Evolutionary conservation across 2,888 invertebrate species (phyloP).

Genomic region (Yponomeuta malinellus): DNA sequence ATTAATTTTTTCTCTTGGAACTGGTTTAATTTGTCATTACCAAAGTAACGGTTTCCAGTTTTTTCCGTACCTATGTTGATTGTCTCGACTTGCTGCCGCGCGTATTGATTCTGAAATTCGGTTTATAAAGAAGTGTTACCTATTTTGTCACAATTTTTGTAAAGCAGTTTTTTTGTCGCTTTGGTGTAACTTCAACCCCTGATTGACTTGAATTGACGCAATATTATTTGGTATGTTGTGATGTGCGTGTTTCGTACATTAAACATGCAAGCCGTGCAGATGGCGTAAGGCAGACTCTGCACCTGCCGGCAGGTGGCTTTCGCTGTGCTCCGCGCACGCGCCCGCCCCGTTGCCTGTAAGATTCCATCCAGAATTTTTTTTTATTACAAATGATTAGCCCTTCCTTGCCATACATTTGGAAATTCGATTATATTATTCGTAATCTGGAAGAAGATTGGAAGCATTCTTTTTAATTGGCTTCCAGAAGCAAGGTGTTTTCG

Average conservation of each 20-base stretch:
- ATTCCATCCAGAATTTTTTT: neutral
- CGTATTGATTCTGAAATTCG: no score
- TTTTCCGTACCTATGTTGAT: no score
- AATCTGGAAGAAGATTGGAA: neutral
- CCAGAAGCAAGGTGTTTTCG: neutral
- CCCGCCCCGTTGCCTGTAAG: conserved; percentile 19
- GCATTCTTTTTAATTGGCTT: neutral
- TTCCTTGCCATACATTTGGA: neutral
- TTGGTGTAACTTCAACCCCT: no score
- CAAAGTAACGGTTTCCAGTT: no score
- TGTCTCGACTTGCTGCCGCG: no score
- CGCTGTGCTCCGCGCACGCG: conserved; percentile 32
- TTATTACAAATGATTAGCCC: conserved; percentile 10
- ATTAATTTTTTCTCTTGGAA: no score
- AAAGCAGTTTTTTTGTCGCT: no score
- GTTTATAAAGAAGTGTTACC: no score
- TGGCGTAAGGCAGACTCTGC: conserved; percentile 24
- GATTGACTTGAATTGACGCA: no score
- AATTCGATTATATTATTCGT: neutral
- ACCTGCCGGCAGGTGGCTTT: conserved; percentile 57
- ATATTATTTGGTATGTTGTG: neutral
- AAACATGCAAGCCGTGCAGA: conserved; percentile 21
- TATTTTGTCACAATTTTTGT: no score
- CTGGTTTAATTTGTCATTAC: no score
- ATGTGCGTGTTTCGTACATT: conserved; percentile 7